These are phyloP conservation scores for Mythimna lalbum DNA, from an alignment of 2,888 invertebrate genomes.

Conservation along the genomic window DNA sequence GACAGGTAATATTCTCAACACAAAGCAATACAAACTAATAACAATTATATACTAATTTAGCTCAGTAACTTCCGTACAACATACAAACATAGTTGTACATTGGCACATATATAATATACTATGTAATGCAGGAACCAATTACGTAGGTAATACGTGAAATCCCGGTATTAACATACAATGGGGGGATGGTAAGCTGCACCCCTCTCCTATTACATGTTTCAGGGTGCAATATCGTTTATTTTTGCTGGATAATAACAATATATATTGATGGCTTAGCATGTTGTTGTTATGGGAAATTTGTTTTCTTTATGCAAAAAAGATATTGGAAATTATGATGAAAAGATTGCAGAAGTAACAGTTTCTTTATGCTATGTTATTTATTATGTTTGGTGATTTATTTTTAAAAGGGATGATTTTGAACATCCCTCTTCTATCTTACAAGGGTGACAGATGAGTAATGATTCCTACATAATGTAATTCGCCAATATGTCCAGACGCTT, in stretches of 20 bases:
- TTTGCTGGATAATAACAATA: background rate
- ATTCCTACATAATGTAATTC: too few relatives aligned
- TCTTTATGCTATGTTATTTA: too few relatives aligned
- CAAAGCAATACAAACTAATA: slow-evolving; percentile 16
- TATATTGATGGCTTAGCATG: background rate
- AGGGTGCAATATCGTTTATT: slow-evolving; percentile 3
- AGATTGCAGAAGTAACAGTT: background rate
- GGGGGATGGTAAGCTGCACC: background rate
- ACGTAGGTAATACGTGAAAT: slow-evolving; percentile 5
- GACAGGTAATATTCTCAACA: slow-evolving; percentile 6
- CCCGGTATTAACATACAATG: slow-evolving; percentile 15
- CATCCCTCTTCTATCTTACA: too few relatives aligned
- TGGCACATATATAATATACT: background rate
- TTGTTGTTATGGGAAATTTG: slow-evolving; percentile 10
- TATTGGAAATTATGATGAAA: background rate
- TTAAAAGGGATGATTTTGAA: too few relatives aligned
- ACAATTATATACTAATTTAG: slow-evolving; percentile 25
- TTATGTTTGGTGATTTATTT: too few relatives aligned
- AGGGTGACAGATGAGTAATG: too few relatives aligned
- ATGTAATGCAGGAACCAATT: slow-evolving; percentile 43
- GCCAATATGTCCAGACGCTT: too few relatives aligned
- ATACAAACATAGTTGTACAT: background rate
- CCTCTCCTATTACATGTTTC: slow-evolving; percentile 6
- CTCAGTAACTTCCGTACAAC: background rate
- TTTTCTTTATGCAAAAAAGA: background rate